Evolutionary conservation across 2,888 invertebrate species (phyloP), one percentile per base, ranked within the genome.

Genomic region (Eristalis tenax): DNA sequence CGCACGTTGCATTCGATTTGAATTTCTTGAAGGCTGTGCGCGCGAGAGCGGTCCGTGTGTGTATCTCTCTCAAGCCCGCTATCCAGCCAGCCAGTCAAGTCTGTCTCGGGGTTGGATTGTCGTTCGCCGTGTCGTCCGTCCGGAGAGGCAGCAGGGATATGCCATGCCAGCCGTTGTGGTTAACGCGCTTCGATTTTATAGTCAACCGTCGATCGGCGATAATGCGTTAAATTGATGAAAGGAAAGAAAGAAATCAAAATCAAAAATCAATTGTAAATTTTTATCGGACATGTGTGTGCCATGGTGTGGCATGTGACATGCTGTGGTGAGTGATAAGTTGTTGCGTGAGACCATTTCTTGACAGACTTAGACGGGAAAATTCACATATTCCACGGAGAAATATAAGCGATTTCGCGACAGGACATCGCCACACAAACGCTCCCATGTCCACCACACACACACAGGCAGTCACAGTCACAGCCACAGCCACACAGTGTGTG

Each of bases 181-280:
- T 10, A 8, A 26, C 26, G 15, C 28, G 18, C 64, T 65, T 35
- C 32, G 50, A 15, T 59, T 74, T 68, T 63, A 66, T 74, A 56
- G 79, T n/a, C 61, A 61, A 56, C 50, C 74, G 74, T 50, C 50
- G 68, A 68, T 80, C 61, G 73, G 59, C 26, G 66, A 73, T 74
- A 66, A 80, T 80, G 73, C 61, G 50, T 66, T 10, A 56, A 71
- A 65, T 70, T 43, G 18, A 43, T 59, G 22, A 11, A 59, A 18
- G 23, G 10, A 35, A 11, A 23, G 18, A 22, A 18, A 35, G 50
- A 32, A 32, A 32, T 32, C 64, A 43, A 40, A 61, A 40, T 43
- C 15, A 1, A 43, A 15, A 43, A n/a, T 43, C 43, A 63, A 38
- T 22, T 64, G 38, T 63, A 63, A 11, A 23, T 2, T 59, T 26